Evolutionary conservation across 1,140 invertebrate genomes (phyloP).

Genomic region (Solenopsis fugax): DNA sequence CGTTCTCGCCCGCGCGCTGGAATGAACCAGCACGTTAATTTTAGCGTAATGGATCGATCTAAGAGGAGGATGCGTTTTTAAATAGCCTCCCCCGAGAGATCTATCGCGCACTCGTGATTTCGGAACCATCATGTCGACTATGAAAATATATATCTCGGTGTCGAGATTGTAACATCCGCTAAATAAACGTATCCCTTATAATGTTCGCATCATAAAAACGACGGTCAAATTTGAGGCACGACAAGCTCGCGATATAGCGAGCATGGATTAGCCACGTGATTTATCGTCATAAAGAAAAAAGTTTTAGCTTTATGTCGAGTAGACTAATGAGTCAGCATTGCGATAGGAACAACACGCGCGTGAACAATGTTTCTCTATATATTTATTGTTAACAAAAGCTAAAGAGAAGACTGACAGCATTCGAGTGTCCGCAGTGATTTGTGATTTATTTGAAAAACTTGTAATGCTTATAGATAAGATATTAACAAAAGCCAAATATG

Average conservation of each 20-base stretch:
- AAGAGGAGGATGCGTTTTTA: constrained; percentile 58
- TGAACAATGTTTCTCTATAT: constrained; percentile 18
- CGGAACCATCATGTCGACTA: constrained; percentile 2
- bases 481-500: not conserved
- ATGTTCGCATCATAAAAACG: not conserved
- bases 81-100: constrained; percentile 43
- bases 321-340: constrained; percentile 11
- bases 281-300: constrained; percentile 4
- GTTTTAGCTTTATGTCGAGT: constrained; percentile 6
- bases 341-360: not conserved
- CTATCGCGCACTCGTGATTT: constrained; percentile 49
- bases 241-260: not conserved
- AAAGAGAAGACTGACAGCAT: not conserved
- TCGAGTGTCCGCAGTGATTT: not conserved
- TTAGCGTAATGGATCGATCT: constrained; percentile 60
- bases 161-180: not conserved
- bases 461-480: not conserved
- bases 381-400: not conserved
- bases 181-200: constrained; percentile 10
- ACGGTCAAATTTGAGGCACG: not conserved
- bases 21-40: constrained; percentile 51
- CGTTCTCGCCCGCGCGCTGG: constrained; percentile 6
- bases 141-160: not conserved
- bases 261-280: not conserved
- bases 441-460: not conserved